phyloP scores from a whole-genome alignment of 1,140 invertebrate genomes.

The Zaprionus inermis region DNA sequence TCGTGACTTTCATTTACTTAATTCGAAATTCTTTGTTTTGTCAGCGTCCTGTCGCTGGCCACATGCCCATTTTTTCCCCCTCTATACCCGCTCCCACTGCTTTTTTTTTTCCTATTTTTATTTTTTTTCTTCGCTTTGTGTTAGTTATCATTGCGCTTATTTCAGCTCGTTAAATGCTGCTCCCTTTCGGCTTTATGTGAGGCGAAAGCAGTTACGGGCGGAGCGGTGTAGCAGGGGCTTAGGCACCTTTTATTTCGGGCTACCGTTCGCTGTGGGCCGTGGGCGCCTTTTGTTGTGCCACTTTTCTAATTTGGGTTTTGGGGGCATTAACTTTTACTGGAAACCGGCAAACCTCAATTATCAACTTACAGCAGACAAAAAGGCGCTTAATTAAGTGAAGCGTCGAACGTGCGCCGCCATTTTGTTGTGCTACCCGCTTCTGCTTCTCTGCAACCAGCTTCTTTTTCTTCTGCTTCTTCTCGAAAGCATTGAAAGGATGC shows the following conservation, averaged over 20 bases:
- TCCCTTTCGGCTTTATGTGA: conserved; percentile 9
- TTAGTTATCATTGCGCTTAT: conserved; percentile 37
- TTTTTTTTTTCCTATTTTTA: neutral
- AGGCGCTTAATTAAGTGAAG: conserved; percentile 78
- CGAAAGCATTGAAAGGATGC: conserved; percentile 22
- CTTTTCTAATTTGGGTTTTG: conserved; percentile 58
- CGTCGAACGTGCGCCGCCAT: conserved; percentile 67
- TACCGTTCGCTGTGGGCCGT: conserved; percentile 13
- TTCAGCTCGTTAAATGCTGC: conserved; percentile 33
- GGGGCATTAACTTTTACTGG: conserved; percentile 71
- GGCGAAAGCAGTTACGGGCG: too few relatives aligned
- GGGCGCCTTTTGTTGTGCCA: conserved; percentile 50
- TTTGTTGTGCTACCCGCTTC: conserved; percentile 37
- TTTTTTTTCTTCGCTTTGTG: conserved; percentile 17
- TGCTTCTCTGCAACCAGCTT: too few relatives aligned
- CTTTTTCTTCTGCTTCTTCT: neutral
- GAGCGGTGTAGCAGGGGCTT: too few relatives aligned
- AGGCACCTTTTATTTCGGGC: conserved; percentile 22
- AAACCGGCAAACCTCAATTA: conserved; percentile 74
- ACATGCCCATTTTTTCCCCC: conserved; percentile 4
- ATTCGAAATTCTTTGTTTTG: conserved; percentile 28
- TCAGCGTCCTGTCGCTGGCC: neutral
- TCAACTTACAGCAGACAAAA: conserved; percentile 76
- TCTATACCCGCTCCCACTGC: neutral
- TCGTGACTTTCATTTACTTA: conserved; percentile 28